Evolutionary conservation across 2,888 invertebrate species (phyloP).

Genomic region (Macrophya alboannulata): DNA sequence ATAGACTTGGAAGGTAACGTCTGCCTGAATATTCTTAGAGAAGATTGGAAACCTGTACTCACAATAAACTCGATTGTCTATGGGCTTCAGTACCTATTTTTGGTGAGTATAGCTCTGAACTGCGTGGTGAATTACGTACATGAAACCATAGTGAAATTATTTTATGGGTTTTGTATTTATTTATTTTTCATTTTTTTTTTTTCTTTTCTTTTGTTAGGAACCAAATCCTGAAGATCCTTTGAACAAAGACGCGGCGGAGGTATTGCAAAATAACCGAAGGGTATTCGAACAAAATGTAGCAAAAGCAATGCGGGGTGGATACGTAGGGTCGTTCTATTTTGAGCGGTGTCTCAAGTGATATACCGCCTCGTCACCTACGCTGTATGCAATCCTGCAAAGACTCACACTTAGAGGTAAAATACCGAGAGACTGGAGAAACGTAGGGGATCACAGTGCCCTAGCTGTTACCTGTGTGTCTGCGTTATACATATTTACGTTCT

Average conservation of each 20-base stretch:
- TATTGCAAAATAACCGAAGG: constrained; percentile 95
- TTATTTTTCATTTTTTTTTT: too few species aligned
- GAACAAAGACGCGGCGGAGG: constrained; percentile 99
- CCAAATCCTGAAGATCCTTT: constrained; percentile 99
- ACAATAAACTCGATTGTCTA: constrained; percentile 99
- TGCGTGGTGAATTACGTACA: constrained; percentile 57
- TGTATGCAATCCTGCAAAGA: constrained; percentile 69
- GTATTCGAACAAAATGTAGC: constrained; percentile 98
- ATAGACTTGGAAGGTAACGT: constrained; percentile 99
- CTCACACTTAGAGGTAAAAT: constrained; percentile 68
- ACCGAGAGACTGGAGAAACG: constrained; percentile 66
- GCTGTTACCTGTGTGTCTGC: constrained; percentile 70
- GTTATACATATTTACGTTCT: constrained; percentile 75
- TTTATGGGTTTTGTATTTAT: constrained; percentile 32
- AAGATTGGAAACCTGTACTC: constrained; percentile 99
- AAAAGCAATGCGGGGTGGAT: constrained; percentile 97
- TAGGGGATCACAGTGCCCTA: constrained; percentile 64
- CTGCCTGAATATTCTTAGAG: constrained; percentile 97
- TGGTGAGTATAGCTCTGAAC: constrained; percentile 84
- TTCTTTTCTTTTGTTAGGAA: constrained; percentile 84
- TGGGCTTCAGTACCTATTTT: constrained; percentile 97
- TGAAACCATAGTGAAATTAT: neutral
- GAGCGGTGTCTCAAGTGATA: constrained; percentile 97
- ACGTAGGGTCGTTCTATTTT: constrained; percentile 96
- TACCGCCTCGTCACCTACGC: constrained; percentile 73